A percentile compares a stretch with the other conserved stretches of the same genome.
Evolutionary conservation across 2,113 vertebrate genomes (phyloP).

Genomic region (Periophthalmus modestus): DNA sequence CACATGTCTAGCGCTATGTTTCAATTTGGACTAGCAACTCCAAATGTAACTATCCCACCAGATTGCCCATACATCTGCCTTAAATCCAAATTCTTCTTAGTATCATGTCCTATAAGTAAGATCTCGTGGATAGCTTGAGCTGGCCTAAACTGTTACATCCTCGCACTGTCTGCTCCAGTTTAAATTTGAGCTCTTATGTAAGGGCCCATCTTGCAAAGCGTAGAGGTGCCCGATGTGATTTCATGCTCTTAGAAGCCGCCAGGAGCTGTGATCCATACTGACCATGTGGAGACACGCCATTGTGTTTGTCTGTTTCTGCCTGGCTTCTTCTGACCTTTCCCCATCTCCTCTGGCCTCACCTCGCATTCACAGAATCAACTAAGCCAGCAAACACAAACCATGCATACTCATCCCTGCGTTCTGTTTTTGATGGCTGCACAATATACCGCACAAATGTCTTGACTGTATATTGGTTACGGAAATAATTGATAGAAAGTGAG

Average conservation of each 20-base stretch:
- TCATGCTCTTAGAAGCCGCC: conserved; percentile 38
- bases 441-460: not conserved
- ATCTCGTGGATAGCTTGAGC: not conserved
- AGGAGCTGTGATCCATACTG: conserved; percentile 48
- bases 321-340: conserved; percentile 59
- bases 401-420: not conserved
- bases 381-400: conserved; percentile 24
- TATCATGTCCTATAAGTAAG: not conserved
- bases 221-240: conserved; percentile 53
- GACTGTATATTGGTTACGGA: no score
- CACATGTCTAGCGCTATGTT: not conserved
- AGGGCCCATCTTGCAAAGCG: conserved; percentile 37
- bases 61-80: not conserved
- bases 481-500: no score
- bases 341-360: conserved; percentile 47
- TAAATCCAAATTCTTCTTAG: not conserved
- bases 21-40: not conserved
- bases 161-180: conserved; percentile 34
- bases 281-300: conserved; percentile 26
- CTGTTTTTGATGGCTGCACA: not conserved
- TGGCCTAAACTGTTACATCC: conserved; percentile 13
- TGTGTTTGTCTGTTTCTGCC: conserved; percentile 28
- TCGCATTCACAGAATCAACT: conserved; percentile 40
- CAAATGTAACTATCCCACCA: not conserved
- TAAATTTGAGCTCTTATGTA: conserved; percentile 39